phyloP scores from a whole-genome alignment of 2,113 vertebrate genomes.

The Zosterops borbonicus region DNA sequence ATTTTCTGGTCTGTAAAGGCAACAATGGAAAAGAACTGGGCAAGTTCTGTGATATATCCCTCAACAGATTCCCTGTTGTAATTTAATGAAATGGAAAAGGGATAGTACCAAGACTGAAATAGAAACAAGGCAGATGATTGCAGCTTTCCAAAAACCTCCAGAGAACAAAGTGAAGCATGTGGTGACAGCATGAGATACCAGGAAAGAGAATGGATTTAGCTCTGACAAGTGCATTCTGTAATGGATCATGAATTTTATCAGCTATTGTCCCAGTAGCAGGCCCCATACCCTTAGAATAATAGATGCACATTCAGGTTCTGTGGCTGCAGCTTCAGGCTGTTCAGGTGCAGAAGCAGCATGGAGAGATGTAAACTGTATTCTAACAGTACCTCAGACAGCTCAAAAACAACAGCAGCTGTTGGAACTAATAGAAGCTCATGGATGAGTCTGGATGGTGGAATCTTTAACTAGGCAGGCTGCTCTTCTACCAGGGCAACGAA shows the following conservation, averaged over 20 bases:
- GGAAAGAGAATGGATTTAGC: neutral
- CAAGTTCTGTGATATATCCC: neutral
- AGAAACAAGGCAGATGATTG: neutral
- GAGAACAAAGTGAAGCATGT: constrained; percentile 12
- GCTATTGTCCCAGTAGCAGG: neutral
- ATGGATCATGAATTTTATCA: constrained; percentile 26
- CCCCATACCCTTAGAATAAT: neutral
- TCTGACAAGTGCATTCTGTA: neutral
- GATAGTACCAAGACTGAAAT: neutral
- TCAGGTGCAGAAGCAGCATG: constrained; percentile 18
- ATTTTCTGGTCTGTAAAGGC: neutral
- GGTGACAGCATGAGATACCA: neutral
- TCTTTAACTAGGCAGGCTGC: neutral
- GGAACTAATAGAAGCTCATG: neutral
- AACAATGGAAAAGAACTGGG: neutral
- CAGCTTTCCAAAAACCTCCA: neutral
- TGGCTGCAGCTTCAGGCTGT: neutral
- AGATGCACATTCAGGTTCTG: neutral
- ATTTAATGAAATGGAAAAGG: neutral
- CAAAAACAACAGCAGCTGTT: neutral
- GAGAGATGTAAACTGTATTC: neutral
- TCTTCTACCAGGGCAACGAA: neutral
- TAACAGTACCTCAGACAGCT: neutral
- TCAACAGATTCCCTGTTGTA: neutral
- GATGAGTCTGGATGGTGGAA: neutral